Evolutionary conservation across 1,140 invertebrate species (phyloP).

Genomic region (Tribolium castaneum): DNA sequence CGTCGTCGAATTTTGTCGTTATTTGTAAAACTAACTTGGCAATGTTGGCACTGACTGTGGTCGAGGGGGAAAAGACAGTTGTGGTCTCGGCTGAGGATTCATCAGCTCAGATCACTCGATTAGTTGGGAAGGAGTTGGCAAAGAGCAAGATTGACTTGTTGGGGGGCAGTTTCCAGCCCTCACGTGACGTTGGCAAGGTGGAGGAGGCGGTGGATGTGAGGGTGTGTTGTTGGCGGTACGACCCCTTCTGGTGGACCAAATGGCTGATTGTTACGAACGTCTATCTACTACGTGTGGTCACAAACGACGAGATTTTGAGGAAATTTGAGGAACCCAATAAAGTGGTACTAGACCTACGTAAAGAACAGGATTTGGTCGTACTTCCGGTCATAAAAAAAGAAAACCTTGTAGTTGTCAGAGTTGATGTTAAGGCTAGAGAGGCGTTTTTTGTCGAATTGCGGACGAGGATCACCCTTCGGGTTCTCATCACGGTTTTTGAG

Average conservation of each 20-base stretch:
- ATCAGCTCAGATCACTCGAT: not conserved
- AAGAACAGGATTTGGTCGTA: not conserved
- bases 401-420: not conserved
- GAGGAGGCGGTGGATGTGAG: not conserved
- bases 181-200: not conserved
- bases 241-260: constrained; percentile 17
- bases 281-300: not conserved
- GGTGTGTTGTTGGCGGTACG: not conserved
- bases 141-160: not conserved
- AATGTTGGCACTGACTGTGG: not conserved
- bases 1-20: not conserved
- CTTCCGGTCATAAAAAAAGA: not conserved
- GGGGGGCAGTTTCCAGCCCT: not conserved
- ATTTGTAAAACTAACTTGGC: not conserved
- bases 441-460: not conserved
- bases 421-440: not conserved
- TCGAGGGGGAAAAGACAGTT: constrained; percentile 8
- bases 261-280: not conserved
- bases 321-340: constrained; percentile 1
- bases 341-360: not conserved
- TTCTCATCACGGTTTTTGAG: not conserved
- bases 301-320: not conserved
- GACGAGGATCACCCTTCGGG: not conserved
- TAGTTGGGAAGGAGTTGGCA: not conserved
- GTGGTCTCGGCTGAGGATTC: not conserved